Base-by-base conservation (phyloP, 2,797 vertebrate species). In the Adrianichthys oophorus region DNA sequence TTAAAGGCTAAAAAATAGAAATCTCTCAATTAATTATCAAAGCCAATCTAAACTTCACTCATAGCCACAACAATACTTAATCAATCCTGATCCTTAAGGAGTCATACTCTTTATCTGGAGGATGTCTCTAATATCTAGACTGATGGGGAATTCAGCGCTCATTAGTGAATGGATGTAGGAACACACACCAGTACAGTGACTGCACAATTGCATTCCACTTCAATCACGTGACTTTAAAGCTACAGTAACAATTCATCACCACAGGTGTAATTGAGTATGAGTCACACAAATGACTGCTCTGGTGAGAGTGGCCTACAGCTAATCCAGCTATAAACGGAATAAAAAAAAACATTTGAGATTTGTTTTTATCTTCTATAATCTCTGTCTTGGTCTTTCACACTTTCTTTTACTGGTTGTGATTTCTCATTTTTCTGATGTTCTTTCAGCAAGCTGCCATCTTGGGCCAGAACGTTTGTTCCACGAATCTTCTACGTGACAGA, bases 401-500 rank as follows among this genome's bases (percentile, higher is more conserved):
- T 50, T 46, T 14, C 41, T 1, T 32, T 68, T 26, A 53, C 41
- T 51, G 16, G 64, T 51, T 32, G 16, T 16, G 37, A 58, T 52
- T 57, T 29, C 29, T 56, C 13, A 65, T 42, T 56, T 40, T 57
- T 45, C 58, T 37, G 0, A 37, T 37, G 3, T 37, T 10, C 19
- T 64, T 72, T 55, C 74, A 94, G 93, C 66, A 94, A 94, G 82
- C 84, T 94, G 32, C 93, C 93, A 0, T 65, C 84, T 43, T 94
- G 93, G 93, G 82, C 70, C 5, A 91, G 80, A 70, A 66, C 83
- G 3, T 90, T 94, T 62, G 88, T 92, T 32, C 93, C 93, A 1
- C 87, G 89, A 59, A 68, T 92, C 68, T 94, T 94, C 80, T 94
- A 94, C 2, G 83, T 94, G 81, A 94, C 90, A 15, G 93, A 94